Conservation (phyloP, 1,140 invertebrate species). For the Ips typographus region DNA sequence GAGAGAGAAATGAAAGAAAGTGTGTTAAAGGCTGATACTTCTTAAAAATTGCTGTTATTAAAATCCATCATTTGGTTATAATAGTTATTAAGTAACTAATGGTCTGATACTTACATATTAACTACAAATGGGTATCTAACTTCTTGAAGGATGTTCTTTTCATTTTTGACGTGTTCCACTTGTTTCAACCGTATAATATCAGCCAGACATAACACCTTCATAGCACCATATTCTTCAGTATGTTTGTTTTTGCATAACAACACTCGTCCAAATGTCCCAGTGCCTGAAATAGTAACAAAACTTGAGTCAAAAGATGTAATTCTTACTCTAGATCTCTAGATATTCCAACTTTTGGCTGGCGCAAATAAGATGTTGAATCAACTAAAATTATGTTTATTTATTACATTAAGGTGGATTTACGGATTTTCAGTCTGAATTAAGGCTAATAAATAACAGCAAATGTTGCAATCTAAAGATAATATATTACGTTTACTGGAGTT, state of each 20-base stretch:
- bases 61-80: too few relatives aligned
- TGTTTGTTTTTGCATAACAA: conserved; percentile 79
- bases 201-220: conserved; percentile 89
- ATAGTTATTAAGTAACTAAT: background rate
- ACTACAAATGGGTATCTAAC: conserved; percentile 94
- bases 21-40: conserved; percentile 1
- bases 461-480: too few relatives aligned
- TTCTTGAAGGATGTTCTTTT: conserved; percentile 85
- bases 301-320: background rate
- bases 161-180: conserved; percentile 93
- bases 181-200: conserved; percentile 92
- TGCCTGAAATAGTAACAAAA: conserved; percentile 68
- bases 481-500: too few relatives aligned
- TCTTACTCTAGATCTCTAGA: background rate
- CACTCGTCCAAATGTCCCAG: conserved; percentile 91
- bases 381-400: too few relatives aligned
- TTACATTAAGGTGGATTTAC: too few relatives aligned
- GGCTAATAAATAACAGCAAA: too few relatives aligned
- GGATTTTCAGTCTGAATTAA: too few relatives aligned
- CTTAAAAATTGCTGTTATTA: background rate
- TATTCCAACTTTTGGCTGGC: background rate
- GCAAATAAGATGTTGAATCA: background rate
- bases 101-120: conserved; percentile 76
- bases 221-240: conserved; percentile 77
- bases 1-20: conserved; percentile 4